Evolutionary conservation across 2,888 invertebrate species (phyloP).

Genomic region (Girardia tigrina): DNA sequence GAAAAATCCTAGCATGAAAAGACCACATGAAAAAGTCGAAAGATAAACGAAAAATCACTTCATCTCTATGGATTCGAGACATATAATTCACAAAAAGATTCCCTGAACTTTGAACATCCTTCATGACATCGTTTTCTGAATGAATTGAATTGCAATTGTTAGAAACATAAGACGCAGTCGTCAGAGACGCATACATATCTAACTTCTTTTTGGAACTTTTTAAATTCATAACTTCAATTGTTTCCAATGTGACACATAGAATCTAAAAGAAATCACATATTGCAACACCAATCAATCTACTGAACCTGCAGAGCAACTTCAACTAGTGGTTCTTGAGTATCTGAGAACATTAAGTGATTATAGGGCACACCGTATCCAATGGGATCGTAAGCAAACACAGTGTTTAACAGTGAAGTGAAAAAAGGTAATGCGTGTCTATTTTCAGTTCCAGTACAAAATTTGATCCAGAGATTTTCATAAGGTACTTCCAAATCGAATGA

Average conservation of each 20-base stretch:
- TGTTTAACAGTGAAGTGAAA: conserved; percentile 89
- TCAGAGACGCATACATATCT: neutral
- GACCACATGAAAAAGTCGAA: no score
- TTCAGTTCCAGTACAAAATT: conserved; percentile 58
- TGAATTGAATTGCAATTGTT: conserved; percentile 25
- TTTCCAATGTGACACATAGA: conserved; percentile 84
- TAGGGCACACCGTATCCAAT: conserved; percentile 90
- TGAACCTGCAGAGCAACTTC: conserved; percentile 74
- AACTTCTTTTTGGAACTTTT: neutral
- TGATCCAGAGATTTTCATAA: conserved; percentile 57
- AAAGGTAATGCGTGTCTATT: conserved; percentile 77
- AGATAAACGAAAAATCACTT: conserved; percentile 55
- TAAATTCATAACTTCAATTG: conserved; percentile 55
- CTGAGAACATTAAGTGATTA: conserved; percentile 84
- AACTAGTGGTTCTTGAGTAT: conserved; percentile 79
- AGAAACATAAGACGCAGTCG: neutral
- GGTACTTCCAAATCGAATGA: conserved; percentile 44
- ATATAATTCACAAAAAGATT: conserved; percentile 96
- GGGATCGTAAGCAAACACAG: conserved; percentile 91
- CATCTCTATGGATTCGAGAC: conserved; percentile 93
- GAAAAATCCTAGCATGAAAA: conserved; percentile 78
- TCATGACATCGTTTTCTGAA: conserved; percentile 2
- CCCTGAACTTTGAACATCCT: conserved; percentile 56
- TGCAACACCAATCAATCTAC: no score
- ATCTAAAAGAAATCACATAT: no score